phyloP scores from a whole-genome alignment of 2,797 vertebrate species.

The Pseudomugil gertrudae region DNA sequence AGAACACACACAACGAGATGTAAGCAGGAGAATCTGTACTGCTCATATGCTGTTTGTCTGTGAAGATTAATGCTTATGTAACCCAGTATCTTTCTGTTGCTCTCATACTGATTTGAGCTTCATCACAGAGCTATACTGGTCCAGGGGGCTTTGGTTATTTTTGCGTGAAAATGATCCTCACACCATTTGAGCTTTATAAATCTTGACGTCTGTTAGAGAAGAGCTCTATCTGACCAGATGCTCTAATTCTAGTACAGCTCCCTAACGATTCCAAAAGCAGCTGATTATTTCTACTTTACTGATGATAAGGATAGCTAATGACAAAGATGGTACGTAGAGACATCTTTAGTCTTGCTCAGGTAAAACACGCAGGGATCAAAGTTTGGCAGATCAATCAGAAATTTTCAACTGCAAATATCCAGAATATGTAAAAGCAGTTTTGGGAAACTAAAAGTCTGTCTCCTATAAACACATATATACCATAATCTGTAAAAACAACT shows the following conservation, averaged over 20 bases:
- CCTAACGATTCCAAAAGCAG: slow-evolving; percentile 9
- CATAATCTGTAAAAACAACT: no score
- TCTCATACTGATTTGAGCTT: neutral
- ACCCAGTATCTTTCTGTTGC: neutral
- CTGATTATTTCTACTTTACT: slow-evolving; percentile 3
- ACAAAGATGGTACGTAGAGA: slow-evolving; percentile 5
- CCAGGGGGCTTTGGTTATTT: neutral
- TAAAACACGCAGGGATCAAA: neutral
- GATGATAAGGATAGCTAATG: neutral
- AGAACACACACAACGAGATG: slow-evolving; percentile 34
- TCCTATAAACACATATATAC: no score
- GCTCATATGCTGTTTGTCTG: neutral
- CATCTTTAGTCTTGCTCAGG: neutral
- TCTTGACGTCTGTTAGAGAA: slow-evolving; percentile 1
- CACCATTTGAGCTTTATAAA: neutral
- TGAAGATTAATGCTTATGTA: slow-evolving; percentile 9
- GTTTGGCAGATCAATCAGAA: neutral
- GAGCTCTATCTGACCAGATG: neutral
- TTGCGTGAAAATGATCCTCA: neutral
- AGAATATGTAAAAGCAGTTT: neutral
- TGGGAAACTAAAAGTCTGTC: neutral
- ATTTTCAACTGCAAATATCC: neutral
- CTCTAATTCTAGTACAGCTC: neutral
- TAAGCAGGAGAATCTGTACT: slow-evolving; percentile 11
- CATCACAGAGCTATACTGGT: neutral